These are phyloP conservation scores for Lycaena phlaeas DNA, from an alignment of 2,888 invertebrate genomes.

Conservation along the genomic window DNA sequence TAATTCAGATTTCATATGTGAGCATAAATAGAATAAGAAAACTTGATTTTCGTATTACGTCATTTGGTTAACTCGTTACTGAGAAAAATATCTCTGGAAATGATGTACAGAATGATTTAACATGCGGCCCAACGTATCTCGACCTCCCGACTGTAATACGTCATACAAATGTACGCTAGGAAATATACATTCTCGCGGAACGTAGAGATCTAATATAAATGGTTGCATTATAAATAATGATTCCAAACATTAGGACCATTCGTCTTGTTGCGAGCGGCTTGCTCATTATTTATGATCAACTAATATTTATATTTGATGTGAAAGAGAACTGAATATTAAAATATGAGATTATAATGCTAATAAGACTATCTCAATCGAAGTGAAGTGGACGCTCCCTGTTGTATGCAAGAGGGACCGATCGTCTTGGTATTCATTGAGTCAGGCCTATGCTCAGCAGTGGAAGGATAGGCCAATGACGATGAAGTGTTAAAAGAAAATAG, in stretches of 20 bases:
- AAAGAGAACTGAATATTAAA: not conserved
- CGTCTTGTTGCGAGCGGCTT: slow-evolving; percentile 55
- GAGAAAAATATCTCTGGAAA: not conserved
- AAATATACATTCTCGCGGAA: not conserved
- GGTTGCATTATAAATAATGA: slow-evolving; percentile 54
- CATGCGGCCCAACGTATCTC: not conserved
- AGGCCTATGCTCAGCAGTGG: too few relatives aligned
- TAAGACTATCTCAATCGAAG: too few relatives aligned
- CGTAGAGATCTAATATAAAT: slow-evolving; percentile 26
- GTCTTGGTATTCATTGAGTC: too few relatives aligned
- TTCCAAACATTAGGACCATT: slow-evolving; percentile 31
- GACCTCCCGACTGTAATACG: not conserved
- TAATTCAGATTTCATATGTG: too few relatives aligned
- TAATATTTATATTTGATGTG: not conserved
- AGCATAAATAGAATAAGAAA: too few relatives aligned
- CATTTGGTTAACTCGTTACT: slow-evolving; percentile 1
- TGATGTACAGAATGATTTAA: not conserved
- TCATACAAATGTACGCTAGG: not conserved
- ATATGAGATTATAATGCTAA: not conserved
- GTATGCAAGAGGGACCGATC: too few relatives aligned
- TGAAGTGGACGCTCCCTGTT: too few relatives aligned
- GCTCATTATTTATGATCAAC: slow-evolving; percentile 37
- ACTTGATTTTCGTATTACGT: too few relatives aligned
- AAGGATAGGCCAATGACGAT: too few relatives aligned
- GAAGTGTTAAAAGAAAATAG: too few relatives aligned